These are phyloP conservation scores for Macrosiphum euphorbiae DNA, from an alignment of 2,888 invertebrate genomes.

Conservation along the genomic window DNA sequence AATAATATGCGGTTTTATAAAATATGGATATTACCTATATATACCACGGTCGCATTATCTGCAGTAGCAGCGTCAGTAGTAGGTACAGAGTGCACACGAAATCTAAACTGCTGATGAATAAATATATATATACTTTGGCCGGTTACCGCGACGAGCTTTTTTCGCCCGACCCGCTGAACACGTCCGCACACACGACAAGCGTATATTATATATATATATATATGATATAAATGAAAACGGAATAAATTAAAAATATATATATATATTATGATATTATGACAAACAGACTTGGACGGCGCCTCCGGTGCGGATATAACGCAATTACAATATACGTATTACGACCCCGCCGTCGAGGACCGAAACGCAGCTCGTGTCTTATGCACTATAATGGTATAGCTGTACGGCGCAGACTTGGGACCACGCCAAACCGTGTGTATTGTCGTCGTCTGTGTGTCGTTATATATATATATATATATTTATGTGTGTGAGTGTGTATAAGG, in stretches of 20 bases:
- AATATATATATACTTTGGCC: neutral
- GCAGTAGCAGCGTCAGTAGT: neutral
- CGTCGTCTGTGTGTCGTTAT: neutral
- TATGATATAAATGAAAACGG: neutral
- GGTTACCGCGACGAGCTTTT: neutral
- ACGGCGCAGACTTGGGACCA: neutral
- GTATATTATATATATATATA: neutral
- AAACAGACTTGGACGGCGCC: neutral
- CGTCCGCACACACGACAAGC: neutral
- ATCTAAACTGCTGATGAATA: neutral
- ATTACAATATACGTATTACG: neutral
- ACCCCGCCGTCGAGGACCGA: neutral
- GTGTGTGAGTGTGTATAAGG: neutral
- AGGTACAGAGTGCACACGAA: neutral
- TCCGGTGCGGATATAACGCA: neutral
- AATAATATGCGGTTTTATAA: neutral
- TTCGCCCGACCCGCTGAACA: neutral
- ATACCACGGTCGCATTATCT: neutral
- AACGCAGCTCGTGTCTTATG: conserved; percentile 11
- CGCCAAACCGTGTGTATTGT: neutral
- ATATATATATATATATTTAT: neutral
- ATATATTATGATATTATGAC: neutral
- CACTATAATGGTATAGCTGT: neutral
- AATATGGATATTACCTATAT: neutral
- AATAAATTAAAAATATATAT: neutral